Base-by-base conservation (phyloP, 2,888 invertebrate genomes). In the Dolichopus griseipennis region DNA sequence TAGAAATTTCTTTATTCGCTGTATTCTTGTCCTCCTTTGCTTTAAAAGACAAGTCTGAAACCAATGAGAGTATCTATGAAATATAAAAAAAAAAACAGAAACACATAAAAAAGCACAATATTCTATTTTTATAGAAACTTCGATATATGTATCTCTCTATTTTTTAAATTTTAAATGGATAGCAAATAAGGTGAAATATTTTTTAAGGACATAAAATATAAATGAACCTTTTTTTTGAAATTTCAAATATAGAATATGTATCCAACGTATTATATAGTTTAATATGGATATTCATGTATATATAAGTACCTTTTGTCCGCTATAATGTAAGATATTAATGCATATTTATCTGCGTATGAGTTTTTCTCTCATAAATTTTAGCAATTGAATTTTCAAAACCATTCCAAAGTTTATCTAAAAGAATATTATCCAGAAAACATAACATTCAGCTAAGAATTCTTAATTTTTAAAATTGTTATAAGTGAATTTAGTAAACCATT, bases 271-370 rank as follows among this genome's bases (percentile, higher is more conserved):
- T n/a, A n/a, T n/a, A n/a, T n/a, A n/a, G n/a, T n/a, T n/a, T n/a
- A n/a, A n/a, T 37, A 37, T 37, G 37, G 2, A 41, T 52, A 18
- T 52, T 18, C 6, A 52, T 52, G 2, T 18, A 52, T 18, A 52
- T 52, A 52, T n/a, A 6, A 15, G 9, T 12, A 12, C 8, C 8
- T 10, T 37, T 12, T 37, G 37, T 52, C 18, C 4, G 7, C 9
- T 15, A 52, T 18, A 18, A 18, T 52, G 52, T 52, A 52, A 52
- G 18, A 12, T 18, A 52, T 52, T 52, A 52, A 52, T 52, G 52
- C 52, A 52, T 52, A 52, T 52, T 52, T 52, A 52, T 52, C 52
- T 18, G 52, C 52, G 52, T 52, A 52, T 52, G n/a, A 52, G 52
- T 52, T 52, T 9, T n/a, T 52, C 15, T 52, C 52, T 52, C 15